These are phyloP conservation scores for Ferrisia virgata DNA, from an alignment of 2,888 invertebrate genomes.

Conservation along the genomic window DNA sequence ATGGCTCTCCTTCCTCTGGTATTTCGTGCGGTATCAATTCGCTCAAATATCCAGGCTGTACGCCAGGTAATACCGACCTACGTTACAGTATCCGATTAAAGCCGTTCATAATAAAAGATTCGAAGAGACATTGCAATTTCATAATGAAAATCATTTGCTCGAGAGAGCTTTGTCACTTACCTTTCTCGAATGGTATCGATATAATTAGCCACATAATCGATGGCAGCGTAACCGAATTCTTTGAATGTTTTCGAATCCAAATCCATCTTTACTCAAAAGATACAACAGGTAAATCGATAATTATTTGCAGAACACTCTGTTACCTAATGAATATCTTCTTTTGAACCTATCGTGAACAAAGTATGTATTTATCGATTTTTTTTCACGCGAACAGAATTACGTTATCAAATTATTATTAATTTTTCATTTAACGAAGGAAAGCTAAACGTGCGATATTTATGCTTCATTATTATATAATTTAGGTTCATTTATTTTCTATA, in stretches of 20 bases:
- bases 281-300: not conserved
- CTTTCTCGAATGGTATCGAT: slow-evolving; percentile 76
- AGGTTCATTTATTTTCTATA: too few species aligned
- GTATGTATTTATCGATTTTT: not conserved
- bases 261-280: slow-evolving; percentile 52
- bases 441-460: too few species aligned
- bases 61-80: slow-evolving; percentile 59
- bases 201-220: slow-evolving; percentile 90
- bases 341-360: too few species aligned
- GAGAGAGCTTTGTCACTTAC: too few species aligned
- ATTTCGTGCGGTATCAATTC: slow-evolving; percentile 59
- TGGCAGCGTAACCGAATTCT: slow-evolving; percentile 79
- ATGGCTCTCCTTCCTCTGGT: slow-evolving; percentile 59
- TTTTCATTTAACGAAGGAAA: too few species aligned
- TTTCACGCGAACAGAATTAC: too few species aligned
- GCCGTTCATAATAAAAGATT: not conserved
- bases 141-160: too few species aligned
- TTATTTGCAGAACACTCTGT: not conserved
- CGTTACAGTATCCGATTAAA: not conserved
- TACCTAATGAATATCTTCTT: too few species aligned
- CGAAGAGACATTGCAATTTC: too few species aligned
- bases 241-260: slow-evolving; percentile 75
- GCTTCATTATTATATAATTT: too few species aligned
- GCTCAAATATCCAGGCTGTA: slow-evolving; percentile 62
- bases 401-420: too few species aligned